A percentile compares a stretch with the other conserved stretches of the same genome.
Evolutionary conservation across 64 coral and sea anemone species (phyloP).

Genomic region (Hydrozoanthus tunicans): DNA sequence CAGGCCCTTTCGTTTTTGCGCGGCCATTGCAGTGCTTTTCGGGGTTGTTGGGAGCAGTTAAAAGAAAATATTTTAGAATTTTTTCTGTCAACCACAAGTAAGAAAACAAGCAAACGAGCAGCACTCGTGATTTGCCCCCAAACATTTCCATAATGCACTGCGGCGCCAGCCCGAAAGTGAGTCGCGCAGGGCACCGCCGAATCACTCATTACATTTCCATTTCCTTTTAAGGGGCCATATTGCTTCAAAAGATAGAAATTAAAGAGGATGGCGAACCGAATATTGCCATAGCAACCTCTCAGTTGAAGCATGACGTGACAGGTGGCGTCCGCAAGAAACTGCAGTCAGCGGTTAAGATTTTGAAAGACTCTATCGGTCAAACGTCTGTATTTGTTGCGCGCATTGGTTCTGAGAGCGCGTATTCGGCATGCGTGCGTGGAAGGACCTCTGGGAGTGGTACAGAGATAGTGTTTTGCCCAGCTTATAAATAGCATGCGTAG

Average conservation of each 20-base stretch:
- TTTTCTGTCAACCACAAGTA: too few species aligned
- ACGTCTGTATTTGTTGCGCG: conserved; percentile 82
- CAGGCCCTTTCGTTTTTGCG: too few species aligned
- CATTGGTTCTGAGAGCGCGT: conserved; percentile 49
- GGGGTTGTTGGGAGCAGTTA: too few species aligned
- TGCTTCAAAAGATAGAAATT: conserved; percentile 63
- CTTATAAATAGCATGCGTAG: neutral
- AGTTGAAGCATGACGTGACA: conserved; percentile 76
- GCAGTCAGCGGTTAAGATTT: conserved; percentile 72
- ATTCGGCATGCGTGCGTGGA: conserved; percentile 60
- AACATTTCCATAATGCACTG: too few species aligned
- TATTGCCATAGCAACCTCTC: conserved; percentile 74
- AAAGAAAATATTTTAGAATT: too few species aligned
- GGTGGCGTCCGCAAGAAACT: conserved; percentile 80
- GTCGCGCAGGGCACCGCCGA: neutral
- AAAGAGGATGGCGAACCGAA: conserved; percentile 41
- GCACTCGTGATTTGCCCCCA: too few species aligned
- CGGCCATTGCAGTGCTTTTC: too few species aligned
- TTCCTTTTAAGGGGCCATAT: conserved; percentile 55
- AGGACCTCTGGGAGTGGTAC: conserved; percentile 45
- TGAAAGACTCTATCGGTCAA: conserved; percentile 49
- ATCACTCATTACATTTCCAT: neutral
- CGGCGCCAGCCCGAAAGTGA: neutral
- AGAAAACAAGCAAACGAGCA: too few species aligned
- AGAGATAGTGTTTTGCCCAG: conserved; percentile 45